Conservation (phyloP, 2,888 invertebrate species). For the Mesochorus sp. region DNA sequence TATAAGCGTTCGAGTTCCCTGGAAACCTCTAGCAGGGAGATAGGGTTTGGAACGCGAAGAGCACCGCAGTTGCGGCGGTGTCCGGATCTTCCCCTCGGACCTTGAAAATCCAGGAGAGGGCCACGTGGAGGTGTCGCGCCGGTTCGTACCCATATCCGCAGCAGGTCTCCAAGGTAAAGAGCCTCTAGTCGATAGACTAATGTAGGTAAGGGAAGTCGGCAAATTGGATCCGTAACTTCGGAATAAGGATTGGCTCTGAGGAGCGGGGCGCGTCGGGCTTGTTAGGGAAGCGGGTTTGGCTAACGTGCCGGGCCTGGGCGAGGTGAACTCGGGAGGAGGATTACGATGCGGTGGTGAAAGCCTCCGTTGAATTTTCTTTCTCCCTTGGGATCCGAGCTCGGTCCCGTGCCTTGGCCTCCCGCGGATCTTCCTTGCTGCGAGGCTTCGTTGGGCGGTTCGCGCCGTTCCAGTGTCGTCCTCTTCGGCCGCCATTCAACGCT, state of each 20-base stretch:
- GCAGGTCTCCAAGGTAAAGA: constrained; percentile 89
- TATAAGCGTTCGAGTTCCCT: constrained; percentile 79
- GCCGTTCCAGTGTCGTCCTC: constrained; percentile 70
- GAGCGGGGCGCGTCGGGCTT: constrained; percentile 85
- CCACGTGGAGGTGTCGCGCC: constrained; percentile 82
- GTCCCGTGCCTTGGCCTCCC: constrained; percentile 82
- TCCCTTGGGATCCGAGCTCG: constrained; percentile 75
- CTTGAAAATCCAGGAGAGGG: constrained; percentile 88
- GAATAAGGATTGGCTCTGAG: constrained; percentile 90
- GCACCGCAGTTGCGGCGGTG: constrained; percentile 83
- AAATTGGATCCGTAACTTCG: constrained; percentile 87
- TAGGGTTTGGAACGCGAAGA: constrained; percentile 83
- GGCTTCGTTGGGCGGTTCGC: constrained; percentile 62
- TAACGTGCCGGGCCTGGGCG: constrained; percentile 69
- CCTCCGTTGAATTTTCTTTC: no score
- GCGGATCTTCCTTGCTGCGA: constrained; percentile 76
- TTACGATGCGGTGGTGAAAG: no score
- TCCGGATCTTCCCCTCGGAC: constrained; percentile 82
- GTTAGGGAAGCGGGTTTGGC: constrained; percentile 79
- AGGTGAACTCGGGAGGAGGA: constrained; percentile 64
- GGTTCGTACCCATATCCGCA: constrained; percentile 89
- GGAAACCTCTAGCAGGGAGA: constrained; percentile 84
- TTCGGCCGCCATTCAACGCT: constrained; percentile 82
- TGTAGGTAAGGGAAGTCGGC: constrained; percentile 88
- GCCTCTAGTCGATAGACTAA: constrained; percentile 87